Percentiles rank a stretch among this genome's conserved stretches.
Conservation (phyloP, 2,888 invertebrate species). For the Drosophila fulvimacula region DNA sequence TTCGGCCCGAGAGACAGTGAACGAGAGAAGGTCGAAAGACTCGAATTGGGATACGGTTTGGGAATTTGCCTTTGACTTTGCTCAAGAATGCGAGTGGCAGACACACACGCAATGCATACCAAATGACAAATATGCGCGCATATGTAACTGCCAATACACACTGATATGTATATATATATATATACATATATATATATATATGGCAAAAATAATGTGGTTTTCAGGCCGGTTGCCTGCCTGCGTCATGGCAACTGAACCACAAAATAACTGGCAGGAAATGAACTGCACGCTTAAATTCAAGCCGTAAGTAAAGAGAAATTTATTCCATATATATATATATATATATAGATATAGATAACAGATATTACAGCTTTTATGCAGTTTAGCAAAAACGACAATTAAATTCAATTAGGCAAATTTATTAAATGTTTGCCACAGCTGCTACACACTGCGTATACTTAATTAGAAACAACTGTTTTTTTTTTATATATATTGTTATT, state of each 20-base stretch:
- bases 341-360: background rate
- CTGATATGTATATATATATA: background rate
- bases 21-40: constrained; percentile 19
- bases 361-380: too few species aligned
- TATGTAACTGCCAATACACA: constrained; percentile 3
- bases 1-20: background rate
- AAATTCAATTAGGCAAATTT: constrained; percentile 19
- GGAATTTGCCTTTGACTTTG: constrained; percentile 9
- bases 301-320: background rate
- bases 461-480: background rate
- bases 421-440: background rate
- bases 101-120: constrained; percentile 25
- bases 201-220: constrained; percentile 21
- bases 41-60: constrained; percentile 14
- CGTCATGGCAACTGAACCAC: constrained; percentile 33
- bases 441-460: constrained; percentile 6
- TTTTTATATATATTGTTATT: too few species aligned
- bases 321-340: background rate
- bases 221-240: background rate
- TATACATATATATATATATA: background rate
- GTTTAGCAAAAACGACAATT: too few species aligned
- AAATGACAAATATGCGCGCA: constrained; percentile 18
- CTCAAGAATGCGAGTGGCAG: constrained; percentile 9
- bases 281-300: constrained; percentile 24
- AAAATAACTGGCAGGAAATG: constrained; percentile 43